Percentiles rank a stretch among this genome's conserved stretches.
These are phyloP conservation scores for Xenentodon cancila DNA, from an alignment of 2,797 vertebrate genomes.

Conservation along the genomic window DNA sequence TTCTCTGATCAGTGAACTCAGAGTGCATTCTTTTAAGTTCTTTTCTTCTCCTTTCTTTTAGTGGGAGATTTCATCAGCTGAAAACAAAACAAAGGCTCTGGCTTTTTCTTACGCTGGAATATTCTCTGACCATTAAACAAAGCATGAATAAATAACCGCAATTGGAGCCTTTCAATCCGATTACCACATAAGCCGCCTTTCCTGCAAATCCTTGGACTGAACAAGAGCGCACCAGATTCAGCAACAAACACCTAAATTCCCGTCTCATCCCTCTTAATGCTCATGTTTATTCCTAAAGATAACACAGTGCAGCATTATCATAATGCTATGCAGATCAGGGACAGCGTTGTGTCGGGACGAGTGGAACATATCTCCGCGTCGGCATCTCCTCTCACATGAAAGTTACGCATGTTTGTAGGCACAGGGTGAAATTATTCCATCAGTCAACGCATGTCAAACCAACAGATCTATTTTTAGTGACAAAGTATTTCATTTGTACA, in stretches of 20 bases:
- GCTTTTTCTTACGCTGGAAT: constrained; percentile 18
- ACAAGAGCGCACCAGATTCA: constrained; percentile 47
- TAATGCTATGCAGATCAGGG: constrained; percentile 55
- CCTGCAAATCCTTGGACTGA: constrained; percentile 54
- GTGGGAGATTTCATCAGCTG: constrained; percentile 18
- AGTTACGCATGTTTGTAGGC: constrained; percentile 14
- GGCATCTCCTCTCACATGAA: constrained; percentile 12
- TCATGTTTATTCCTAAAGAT: constrained; percentile 61
- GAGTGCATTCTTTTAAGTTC: not conserved
- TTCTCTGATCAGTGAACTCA: too few relatives aligned
- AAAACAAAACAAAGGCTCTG: constrained; percentile 8
- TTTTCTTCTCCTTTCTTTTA: constrained; percentile 13
- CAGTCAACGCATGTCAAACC: constrained; percentile 12
- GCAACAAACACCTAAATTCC: constrained; percentile 52
- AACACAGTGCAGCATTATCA: constrained; percentile 33
- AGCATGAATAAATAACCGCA: constrained; percentile 43
- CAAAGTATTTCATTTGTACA: too few relatives aligned
- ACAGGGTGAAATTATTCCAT: constrained; percentile 21
- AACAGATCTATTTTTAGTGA: too few relatives aligned
- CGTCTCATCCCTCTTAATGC: constrained; percentile 49
- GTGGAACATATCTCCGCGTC: constrained; percentile 21
- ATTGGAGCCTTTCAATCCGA: constrained; percentile 59
- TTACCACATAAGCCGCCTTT: constrained; percentile 57
- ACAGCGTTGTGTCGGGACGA: constrained; percentile 39
- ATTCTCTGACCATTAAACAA: constrained; percentile 36